Conservation (phyloP, 2,888 invertebrate species). For the Hemaris fuciformis region DNA sequence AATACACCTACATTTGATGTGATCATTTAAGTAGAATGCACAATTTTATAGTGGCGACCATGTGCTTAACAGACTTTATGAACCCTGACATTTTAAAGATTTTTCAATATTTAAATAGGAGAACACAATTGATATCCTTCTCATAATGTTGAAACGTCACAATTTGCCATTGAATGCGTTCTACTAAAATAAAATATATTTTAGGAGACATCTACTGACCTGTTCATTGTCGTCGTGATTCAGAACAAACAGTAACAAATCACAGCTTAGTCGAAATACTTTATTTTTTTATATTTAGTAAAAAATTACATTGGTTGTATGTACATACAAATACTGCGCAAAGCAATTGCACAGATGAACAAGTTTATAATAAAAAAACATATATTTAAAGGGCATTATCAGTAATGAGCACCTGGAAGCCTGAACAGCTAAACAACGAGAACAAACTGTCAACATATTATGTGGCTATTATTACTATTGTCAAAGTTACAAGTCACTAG, state of each 20-base stretch:
- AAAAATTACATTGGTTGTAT: slow-evolving; percentile 76
- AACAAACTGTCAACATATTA: neutral
- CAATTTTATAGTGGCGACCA: neutral
- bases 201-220: neutral
- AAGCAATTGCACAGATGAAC: slow-evolving; percentile 56
- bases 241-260: slow-evolving; percentile 42
- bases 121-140: neutral
- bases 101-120: neutral
- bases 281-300: slow-evolving; percentile 74
- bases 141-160: neutral
- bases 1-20: too few relatives aligned
- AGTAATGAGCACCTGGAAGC: slow-evolving; percentile 9
- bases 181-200: neutral
- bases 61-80: neutral
- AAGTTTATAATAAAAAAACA: slow-evolving; percentile 15
- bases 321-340: slow-evolving; percentile 63
- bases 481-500: slow-evolving; percentile 13
- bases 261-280: slow-evolving; percentile 62
- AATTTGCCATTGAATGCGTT: neutral
- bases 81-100: slow-evolving; percentile 7
- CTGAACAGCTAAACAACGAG: slow-evolving; percentile 3
- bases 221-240: neutral
- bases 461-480: slow-evolving; percentile 1
- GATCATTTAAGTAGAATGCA: neutral
- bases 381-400: slow-evolving; percentile 10